Percentiles rank a stretch among this genome's conserved stretches.
phyloP scores from a whole-genome alignment of 1,140 invertebrate species.

The Macrotrachela quadricornifera region DNA sequence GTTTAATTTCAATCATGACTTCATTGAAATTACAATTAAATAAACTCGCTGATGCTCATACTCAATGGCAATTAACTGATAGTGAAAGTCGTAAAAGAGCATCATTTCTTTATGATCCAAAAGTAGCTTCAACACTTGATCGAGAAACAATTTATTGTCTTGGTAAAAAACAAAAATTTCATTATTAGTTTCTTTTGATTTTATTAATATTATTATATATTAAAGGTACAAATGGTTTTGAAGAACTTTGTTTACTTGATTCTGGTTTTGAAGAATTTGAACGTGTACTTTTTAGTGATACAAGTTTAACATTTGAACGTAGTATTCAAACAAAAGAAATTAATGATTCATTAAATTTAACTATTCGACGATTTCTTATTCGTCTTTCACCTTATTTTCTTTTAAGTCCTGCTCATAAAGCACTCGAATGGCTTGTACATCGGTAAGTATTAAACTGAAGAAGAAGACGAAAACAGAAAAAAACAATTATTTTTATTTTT shows the following conservation, averaged over 20 bases:
- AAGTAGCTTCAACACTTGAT: conserved; percentile 62
- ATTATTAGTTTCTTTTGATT: neutral
- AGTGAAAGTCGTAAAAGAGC: conserved; percentile 25
- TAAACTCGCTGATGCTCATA: too few relatives aligned
- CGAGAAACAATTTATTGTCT: conserved; percentile 58
- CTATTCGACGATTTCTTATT: conserved; percentile 55
- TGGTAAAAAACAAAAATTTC: too few relatives aligned
- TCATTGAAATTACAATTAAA: too few relatives aligned
- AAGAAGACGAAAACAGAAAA: neutral
- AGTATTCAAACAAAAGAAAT: conserved; percentile 47
- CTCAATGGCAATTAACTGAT: neutral
- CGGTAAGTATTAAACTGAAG: conserved; percentile 20
- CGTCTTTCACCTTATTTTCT: conserved; percentile 64
- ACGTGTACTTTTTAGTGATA: conserved; percentile 49
- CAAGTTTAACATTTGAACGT: conserved; percentile 51
- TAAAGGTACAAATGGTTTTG: conserved; percentile 46
- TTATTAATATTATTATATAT: neutral
- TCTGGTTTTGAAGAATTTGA: conserved; percentile 47
- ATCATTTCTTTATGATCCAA: conserved; percentile 64
- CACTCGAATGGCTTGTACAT: conserved; percentile 72
- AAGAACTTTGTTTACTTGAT: conserved; percentile 52
- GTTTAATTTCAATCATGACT: too few relatives aligned
- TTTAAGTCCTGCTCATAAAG: conserved; percentile 57
- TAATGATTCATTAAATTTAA: conserved; percentile 50
- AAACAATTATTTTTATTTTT: neutral